phyloP scores from a whole-genome alignment of 2,797 vertebrate species.

The Molothrus ater region DNA sequence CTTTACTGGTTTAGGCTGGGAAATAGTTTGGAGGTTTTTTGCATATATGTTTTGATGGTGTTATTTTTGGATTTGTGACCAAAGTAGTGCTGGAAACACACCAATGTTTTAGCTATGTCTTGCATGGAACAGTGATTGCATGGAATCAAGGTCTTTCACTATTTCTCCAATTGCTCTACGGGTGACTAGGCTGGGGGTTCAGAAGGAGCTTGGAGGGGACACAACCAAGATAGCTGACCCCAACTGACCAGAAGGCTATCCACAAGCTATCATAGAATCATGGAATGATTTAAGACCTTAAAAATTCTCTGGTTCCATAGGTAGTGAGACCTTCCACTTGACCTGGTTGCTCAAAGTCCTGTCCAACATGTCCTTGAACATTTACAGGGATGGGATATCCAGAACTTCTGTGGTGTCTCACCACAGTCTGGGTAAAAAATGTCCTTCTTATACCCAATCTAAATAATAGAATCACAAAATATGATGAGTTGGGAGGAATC shows the following conservation, averaged over 20 bases:
- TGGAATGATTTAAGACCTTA: not conserved
- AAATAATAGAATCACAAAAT: not conserved
- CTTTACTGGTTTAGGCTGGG: not conserved
- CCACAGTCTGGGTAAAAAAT: accelerated
- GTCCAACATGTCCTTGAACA: not conserved
- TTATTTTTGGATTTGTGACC: not conserved
- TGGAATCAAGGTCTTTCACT: not conserved
- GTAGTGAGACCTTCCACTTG: not conserved
- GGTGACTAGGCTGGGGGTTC: not conserved
- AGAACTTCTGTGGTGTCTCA: not conserved
- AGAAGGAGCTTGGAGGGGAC: not conserved
- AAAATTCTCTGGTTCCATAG: not conserved
- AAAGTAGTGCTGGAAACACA: not conserved
- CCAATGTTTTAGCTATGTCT: not conserved
- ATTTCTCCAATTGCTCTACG: not conserved
- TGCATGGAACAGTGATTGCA: not conserved
- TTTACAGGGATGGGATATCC: not conserved
- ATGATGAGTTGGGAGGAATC: not conserved
- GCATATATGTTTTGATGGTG: not conserved
- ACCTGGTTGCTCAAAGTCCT: not conserved
- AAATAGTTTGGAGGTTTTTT: not conserved
- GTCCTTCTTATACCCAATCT: not conserved
- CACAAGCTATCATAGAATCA: not conserved
- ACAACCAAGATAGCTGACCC: not conserved
- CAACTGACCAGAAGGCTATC: not conserved